Conservation (phyloP, 2,888 invertebrate genomes). For the Microdon myrmicae region DNA sequence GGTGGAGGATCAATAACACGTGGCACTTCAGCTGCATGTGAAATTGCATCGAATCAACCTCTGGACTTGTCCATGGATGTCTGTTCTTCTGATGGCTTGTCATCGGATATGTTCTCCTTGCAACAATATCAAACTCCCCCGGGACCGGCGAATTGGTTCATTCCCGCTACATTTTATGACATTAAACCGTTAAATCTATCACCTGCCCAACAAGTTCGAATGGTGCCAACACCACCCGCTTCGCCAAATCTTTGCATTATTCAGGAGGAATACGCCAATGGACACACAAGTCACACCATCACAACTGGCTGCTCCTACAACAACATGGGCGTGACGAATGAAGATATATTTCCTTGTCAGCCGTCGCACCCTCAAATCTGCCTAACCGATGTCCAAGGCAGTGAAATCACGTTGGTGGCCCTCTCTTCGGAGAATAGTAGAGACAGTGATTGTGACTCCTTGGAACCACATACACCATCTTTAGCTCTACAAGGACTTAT, state of each 20-base stretch:
- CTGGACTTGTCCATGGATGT: slow-evolving; percentile 66
- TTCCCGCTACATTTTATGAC: slow-evolving; percentile 62
- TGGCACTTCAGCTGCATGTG: slow-evolving; percentile 73
- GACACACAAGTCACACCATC: slow-evolving; percentile 63
- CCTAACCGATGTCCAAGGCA: slow-evolving; percentile 89
- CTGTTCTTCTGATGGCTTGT: slow-evolving; percentile 51
- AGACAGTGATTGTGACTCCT: slow-evolving; percentile 74
- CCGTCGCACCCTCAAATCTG: slow-evolving; percentile 85
- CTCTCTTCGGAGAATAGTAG: slow-evolving; percentile 79
- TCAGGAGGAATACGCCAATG: slow-evolving; percentile 75
- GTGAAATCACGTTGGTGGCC: slow-evolving; percentile 82
- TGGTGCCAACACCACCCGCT: slow-evolving; percentile 66
- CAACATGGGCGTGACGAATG: slow-evolving; percentile 61
- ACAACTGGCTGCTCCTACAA: slow-evolving; percentile 61
- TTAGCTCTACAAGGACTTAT: slow-evolving; percentile 70
- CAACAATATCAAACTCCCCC: slow-evolving; percentile 17
- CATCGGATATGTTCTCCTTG: slow-evolving; percentile 30
- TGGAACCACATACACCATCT: slow-evolving; percentile 70
- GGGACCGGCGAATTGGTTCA: slow-evolving; percentile 58
- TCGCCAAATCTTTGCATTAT: slow-evolving; percentile 77
- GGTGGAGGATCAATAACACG: slow-evolving; percentile 77
- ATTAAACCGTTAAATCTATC: slow-evolving; percentile 65
- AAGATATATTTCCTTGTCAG: slow-evolving; percentile 55
- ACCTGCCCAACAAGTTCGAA: slow-evolving; percentile 64
- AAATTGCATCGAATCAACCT: slow-evolving; percentile 63